Base-by-base conservation (phyloP, 2,888 invertebrate genomes). In the Sinohyriopsis cumingii region DNA sequence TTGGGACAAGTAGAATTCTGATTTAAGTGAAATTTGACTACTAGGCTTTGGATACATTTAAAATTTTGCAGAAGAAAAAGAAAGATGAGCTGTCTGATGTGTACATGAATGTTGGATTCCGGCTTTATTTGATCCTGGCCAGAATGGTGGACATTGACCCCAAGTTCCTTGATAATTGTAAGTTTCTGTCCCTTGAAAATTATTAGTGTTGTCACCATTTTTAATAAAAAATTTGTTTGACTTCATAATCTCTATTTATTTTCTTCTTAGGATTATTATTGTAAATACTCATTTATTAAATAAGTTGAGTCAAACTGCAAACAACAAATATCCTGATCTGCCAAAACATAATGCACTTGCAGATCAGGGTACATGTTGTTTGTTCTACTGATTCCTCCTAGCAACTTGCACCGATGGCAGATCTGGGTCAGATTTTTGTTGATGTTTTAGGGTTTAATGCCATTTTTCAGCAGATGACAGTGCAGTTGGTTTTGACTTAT, bases 21-120 rank as follows among this genome's bases (percentile, higher is more conserved):
- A 63, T 22, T 63, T 53, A n/a, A 22, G 22, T 63, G 25, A 22
- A 22, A 63, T 20, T 24, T 45, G 63, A 5, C 7, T n/a, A 25
- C 15, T 12, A 45, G 45, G 45, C 15, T 45, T 12, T 45, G 45
- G 15, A 45, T 45, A 45, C 15, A 45, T 45, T 7, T 45, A 18
- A 25, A n/a, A 62, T 55, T 55, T 69, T 55, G 20, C 72, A 85
- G 84, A 82, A 82, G 56, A 82, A 85, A 64, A 80, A 84, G 67
- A 82, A 81, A 63, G 77, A 84, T 63, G 84, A 86, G 65, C 79
- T 80, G 59, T 83, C 84, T 0, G 86, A 86, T 7, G 77, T 76
- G 25, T 85, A 86, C 69, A 84, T 84, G 82, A 87, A 89, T 71
- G 89, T 89, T 1, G 90, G 90, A 1, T 90, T 89, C 76, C 77